These are phyloP conservation scores for Silvanus unidentatus DNA, from an alignment of 2,888 invertebrate genomes.

Conservation along the genomic window DNA sequence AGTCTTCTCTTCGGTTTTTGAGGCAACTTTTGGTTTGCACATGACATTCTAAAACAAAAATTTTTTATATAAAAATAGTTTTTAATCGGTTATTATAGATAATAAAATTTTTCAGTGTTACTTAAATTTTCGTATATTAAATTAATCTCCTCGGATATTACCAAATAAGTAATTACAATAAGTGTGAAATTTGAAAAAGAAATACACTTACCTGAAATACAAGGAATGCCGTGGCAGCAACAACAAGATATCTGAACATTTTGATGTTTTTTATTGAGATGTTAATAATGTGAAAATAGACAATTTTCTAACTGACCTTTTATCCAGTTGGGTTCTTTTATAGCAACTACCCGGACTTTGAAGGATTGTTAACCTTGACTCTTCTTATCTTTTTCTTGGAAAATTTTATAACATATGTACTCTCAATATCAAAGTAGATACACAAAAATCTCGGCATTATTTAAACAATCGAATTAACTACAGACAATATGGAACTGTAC, in stretches of 20 bases:
- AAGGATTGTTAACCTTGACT: not conserved
- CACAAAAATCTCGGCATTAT: no score
- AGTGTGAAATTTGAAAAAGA: not conserved
- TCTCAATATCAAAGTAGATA: no score
- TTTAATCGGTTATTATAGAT: not conserved
- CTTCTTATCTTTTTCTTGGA: constrained; percentile 1
- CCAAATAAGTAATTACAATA: not conserved
- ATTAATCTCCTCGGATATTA: not conserved
- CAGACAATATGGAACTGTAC: no score
- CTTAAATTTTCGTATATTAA: not conserved
- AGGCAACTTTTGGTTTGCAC: constrained; percentile 24
- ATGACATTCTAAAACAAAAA: constrained; percentile 12
- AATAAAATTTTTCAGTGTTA: not conserved
- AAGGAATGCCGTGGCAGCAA: constrained; percentile 24
- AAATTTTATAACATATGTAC: no score
- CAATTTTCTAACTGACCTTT: constrained; percentile 4
- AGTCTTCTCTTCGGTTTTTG: constrained; percentile 20
- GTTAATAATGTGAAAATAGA: no score
- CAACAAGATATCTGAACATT: constrained; percentile 26
- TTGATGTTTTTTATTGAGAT: constrained; percentile 6
- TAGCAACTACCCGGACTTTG: constrained; percentile 15
- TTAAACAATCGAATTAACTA: no score
- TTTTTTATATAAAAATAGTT: not conserved
- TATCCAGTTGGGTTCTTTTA: constrained; percentile 13
- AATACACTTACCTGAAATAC: constrained; percentile 26